Percentiles rank a stretch among this genome's conserved stretches.
These are phyloP conservation scores for Macrostomum cliftonense DNA, from an alignment of 2,888 invertebrate genomes.

Conservation along the genomic window DNA sequence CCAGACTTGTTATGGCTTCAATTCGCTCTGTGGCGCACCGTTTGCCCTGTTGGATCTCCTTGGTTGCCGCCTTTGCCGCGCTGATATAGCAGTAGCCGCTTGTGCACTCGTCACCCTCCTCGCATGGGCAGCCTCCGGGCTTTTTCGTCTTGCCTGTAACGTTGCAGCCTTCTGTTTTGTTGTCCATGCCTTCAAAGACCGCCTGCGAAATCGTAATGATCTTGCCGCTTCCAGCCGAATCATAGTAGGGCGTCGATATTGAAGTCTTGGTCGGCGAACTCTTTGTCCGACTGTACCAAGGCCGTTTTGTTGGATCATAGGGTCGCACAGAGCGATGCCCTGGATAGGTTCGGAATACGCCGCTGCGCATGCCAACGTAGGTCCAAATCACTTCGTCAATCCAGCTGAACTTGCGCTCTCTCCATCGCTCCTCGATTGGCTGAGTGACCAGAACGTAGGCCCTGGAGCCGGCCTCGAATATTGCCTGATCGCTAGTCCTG, in stretches of 20 bases:
- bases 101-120: constrained; percentile 29
- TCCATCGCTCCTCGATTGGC: constrained; percentile 36
- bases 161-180: constrained; percentile 2
- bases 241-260: constrained; percentile 38
- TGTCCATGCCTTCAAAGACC: constrained; percentile 36
- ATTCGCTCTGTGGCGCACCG: constrained; percentile 38
- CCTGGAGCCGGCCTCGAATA: constrained; percentile 34
- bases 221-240: constrained; percentile 38
- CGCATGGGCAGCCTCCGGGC: constrained; percentile 36
- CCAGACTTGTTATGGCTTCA: constrained; percentile 37
- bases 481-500: constrained; percentile 16
- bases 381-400: constrained; percentile 35
- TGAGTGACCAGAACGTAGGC: constrained; percentile 37
- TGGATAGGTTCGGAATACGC: constrained; percentile 38
- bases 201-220: constrained; percentile 39
- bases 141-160: background rate
- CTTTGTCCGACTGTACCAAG: constrained; percentile 36
- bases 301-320: constrained; percentile 35
- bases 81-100: constrained; percentile 23
- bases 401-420: constrained; percentile 29
- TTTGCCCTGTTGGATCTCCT: constrained; percentile 7
- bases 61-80: constrained; percentile 2
- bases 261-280: constrained; percentile 33
- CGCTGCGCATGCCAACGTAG: constrained; percentile 37
- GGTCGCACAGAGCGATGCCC: constrained; percentile 34